Evolutionary conservation across 2,888 invertebrate genomes (phyloP).

Genomic region (Drosophila ochracea): DNA sequence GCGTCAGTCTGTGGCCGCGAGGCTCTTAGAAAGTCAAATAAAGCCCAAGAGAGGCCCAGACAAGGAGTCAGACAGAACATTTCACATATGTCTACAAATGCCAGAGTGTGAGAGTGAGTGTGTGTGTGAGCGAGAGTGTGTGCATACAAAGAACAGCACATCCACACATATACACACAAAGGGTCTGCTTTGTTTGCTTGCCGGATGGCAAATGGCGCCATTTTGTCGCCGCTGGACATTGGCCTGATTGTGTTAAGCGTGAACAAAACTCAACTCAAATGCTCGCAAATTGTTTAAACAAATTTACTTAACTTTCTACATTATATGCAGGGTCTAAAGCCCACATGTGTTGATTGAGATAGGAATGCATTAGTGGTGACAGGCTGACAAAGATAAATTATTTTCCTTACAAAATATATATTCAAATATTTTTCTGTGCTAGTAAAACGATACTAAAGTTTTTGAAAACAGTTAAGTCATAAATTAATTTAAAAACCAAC

Average conservation of each 20-base stretch:
- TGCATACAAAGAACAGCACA: background rate
- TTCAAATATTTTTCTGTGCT: background rate
- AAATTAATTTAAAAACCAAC: background rate
- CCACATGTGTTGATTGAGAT: background rate
- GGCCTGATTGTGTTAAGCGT: conserved; percentile 23
- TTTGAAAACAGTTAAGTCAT: too few relatives aligned
- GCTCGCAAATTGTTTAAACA: conserved; percentile 38
- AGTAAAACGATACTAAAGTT: rapidly evolving
- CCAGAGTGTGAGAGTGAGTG: background rate
- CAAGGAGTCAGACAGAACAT: conserved; percentile 45
- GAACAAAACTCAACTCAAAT: conserved; percentile 23
- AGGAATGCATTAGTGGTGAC: background rate
- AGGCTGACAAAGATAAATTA: background rate
- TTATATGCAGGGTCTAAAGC: background rate
- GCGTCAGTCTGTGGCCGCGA: conserved; percentile 56
- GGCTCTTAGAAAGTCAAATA: conserved; percentile 51
- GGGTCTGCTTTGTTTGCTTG: conserved; percentile 37
- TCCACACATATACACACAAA: background rate
- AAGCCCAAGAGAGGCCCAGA: conserved; percentile 51
- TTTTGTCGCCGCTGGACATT: conserved; percentile 55
- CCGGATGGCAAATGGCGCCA: conserved; percentile 48
- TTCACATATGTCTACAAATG: conserved; percentile 28
- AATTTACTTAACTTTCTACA: conserved; percentile 17
- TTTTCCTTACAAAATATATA: background rate
- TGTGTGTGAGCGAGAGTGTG: background rate